A percentile compares a stretch with the other conserved stretches of the same genome.
Evolutionary conservation across 2,888 invertebrate species (phyloP).

Genomic region (Leptinotarsa juncta): DNA sequence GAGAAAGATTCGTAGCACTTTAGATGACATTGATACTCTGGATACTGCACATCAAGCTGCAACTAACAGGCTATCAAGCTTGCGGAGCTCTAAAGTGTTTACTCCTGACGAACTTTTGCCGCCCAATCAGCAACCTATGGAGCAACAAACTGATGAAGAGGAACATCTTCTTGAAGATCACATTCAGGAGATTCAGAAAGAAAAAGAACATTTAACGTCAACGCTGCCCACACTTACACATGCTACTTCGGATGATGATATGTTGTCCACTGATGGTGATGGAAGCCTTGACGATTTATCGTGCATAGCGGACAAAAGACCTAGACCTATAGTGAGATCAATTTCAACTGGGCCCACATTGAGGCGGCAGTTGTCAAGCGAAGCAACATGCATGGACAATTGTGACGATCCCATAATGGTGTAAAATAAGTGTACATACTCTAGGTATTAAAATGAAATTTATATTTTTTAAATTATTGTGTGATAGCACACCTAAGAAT

Average conservation of each 20-base stretch:
- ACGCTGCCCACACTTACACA: slow-evolving; percentile 84
- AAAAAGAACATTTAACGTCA: slow-evolving; percentile 83
- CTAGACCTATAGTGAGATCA: slow-evolving; percentile 60
- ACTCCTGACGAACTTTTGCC: slow-evolving; percentile 70
- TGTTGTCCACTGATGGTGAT: slow-evolving; percentile 83
- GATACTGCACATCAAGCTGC: slow-evolving; percentile 91
- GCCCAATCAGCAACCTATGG: slow-evolving; percentile 50
- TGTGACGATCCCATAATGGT: slow-evolving; percentile 67
- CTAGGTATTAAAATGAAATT: slow-evolving; percentile 35
- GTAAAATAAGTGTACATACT: slow-evolving; percentile 44
- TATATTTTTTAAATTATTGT: slow-evolving; percentile 51
- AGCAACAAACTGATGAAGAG: slow-evolving; percentile 71
- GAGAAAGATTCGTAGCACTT: slow-evolving; percentile 82
- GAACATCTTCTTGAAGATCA: slow-evolving; percentile 81
- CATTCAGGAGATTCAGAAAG: slow-evolving; percentile 84
- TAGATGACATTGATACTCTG: slow-evolving; percentile 90
- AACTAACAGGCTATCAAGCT: slow-evolving; percentile 79
- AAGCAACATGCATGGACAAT: slow-evolving; percentile 62
- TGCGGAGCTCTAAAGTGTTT: slow-evolving; percentile 80
- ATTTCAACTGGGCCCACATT: slow-evolving; percentile 63
- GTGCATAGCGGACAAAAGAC: slow-evolving; percentile 57
- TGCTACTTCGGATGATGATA: slow-evolving; percentile 89
- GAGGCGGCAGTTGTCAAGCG: slow-evolving; percentile 65
- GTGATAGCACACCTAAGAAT: slow-evolving; percentile 50
- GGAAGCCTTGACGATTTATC: slow-evolving; percentile 76